Evolutionary conservation across 2,888 invertebrate species (phyloP), one percentile per base, ranked within the genome.

Genomic region (Physocephala rufipes): DNA sequence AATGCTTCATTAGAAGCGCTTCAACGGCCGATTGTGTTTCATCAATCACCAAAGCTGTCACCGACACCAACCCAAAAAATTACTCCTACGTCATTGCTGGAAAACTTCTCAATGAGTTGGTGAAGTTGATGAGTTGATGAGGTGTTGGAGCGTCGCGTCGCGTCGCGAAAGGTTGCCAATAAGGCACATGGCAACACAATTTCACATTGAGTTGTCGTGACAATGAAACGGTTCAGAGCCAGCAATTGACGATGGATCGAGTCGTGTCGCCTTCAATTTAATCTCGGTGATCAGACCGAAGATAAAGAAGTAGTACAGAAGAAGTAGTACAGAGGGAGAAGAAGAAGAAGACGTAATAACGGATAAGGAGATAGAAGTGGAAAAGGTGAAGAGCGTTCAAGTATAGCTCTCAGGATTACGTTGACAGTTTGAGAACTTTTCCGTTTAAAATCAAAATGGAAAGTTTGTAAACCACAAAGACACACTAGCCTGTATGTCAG

Each of bases 61-160:
- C 66, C 30, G 49, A 21, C 21, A 45, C n/a, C 21, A 43, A 5
- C 2, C 30, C 61, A n/a, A n/a, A 62, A 45, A 24, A 53, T n/a
- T 7, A 13, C 13, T 19, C 16, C 19, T n/a, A 19, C 26, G 1
- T 13, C 16, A 63, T 24, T 28, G 16, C 9, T 58, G 64, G 61
- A 70, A 68, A 75, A 75, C 75, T 74, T 77, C 76, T 73, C 74
- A 78, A 77, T 36, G 36, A 36, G 36, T 36, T 36, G 36, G 9
- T 9, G 76, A n/a, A n/a, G n/a, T n/a, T n/a, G n/a, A n/a, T n/a
- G 75, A 76, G 76, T 78, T 78, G 74, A 76, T 76, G 78, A 77
- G 76, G 74, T 77, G 75, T 73, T 74, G 74, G 77, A 78, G 74
- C 76, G 74, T 76, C 78, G 75, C 74, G 76, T 78, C 76, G 74